Base-by-base conservation (phyloP, 2,113 vertebrate species). In the Syrmaticus mikado region DNA sequence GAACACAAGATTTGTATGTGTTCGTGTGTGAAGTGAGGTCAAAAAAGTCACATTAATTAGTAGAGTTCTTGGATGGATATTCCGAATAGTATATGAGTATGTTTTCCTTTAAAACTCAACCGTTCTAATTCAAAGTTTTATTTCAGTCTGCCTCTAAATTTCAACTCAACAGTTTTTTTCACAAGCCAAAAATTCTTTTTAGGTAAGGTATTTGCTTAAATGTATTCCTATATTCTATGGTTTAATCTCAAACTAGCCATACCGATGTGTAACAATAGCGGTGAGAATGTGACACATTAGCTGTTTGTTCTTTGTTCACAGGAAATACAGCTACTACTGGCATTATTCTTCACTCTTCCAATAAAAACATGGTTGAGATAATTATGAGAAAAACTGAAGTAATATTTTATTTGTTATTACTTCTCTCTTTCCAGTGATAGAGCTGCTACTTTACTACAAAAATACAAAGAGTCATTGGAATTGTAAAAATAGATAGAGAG, bases 391-490 rank as follows among this genome's bases (percentile, higher is more conserved):
- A 82, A 94, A 66, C 14, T 55, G n/a, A 87, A 80, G 32, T 16
- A 46, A 6, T 34, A 40, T 76, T 85, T 84, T 76, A 55, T 2
- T 24, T 82, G 5, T 67, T 77, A 58, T 71, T 78, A 46, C 46
- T 87, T 83, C 85, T 58, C 10, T 7, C 20, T 92, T 72, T 84
- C 43, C 62, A 16, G 20, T 75, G 60, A 67, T 55, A 74, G 22
- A 71, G 41, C 41, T 61, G 78, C 40, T 88, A 38, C 27, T 90
- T 70, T 74, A 43, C 34, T 81, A 14, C 60, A 64, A 84, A 71
- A 92, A 48, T 38, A 77, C 22, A 52, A 91, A 58, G 58, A 74
- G 25, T 19, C 48, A 36, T 4, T 84, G 48, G 83, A 92, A 72
- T 55, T 2, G 2, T 50, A 85, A 67, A 77, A 76, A 15, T 15